These are phyloP conservation scores for Emydocephalus ijimae DNA, from an alignment of 2,113 vertebrate genomes.

Conservation along the genomic window DNA sequence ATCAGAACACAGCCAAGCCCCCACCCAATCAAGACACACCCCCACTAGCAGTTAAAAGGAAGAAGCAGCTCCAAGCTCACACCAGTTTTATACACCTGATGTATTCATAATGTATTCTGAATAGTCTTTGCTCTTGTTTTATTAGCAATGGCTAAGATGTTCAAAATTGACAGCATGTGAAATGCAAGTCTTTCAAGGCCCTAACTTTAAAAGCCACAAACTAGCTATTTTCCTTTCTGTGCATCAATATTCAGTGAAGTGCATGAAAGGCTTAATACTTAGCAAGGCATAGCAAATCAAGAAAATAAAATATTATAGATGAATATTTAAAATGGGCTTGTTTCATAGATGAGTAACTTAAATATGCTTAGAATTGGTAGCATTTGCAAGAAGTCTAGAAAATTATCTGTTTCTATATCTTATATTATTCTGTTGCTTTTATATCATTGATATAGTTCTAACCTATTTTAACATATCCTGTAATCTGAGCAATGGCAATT, in stretches of 20 bases:
- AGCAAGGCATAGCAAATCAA: neutral
- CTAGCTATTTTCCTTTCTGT: slow-evolving; percentile 9
- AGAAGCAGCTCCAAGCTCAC: no score
- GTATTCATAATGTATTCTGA: neutral
- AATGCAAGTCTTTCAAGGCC: slow-evolving; percentile 1
- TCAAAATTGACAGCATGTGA: neutral
- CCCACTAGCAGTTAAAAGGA: no score
- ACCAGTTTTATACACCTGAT: neutral
- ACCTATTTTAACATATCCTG: neutral
- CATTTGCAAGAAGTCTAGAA: slow-evolving; percentile 16
- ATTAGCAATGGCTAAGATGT: neutral
- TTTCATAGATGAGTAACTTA: slow-evolving; percentile 34
- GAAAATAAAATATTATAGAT: slow-evolving; percentile 37
- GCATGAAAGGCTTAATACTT: slow-evolving; percentile 25
- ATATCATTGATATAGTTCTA: neutral
- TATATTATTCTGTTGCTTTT: neutral
- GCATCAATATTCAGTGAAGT: neutral
- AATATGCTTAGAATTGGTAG: slow-evolving; percentile 20
- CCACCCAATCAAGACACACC: no score
- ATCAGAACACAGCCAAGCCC: no score
- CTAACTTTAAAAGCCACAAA: slow-evolving; percentile 2
- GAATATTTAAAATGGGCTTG: slow-evolving; percentile 11
- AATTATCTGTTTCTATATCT: slow-evolving; percentile 20
- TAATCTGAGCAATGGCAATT: slow-evolving; percentile 8
- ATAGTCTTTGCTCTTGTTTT: neutral